Base-by-base conservation (phyloP, 2,888 invertebrate species). In the Ophioninae sp. region DNA sequence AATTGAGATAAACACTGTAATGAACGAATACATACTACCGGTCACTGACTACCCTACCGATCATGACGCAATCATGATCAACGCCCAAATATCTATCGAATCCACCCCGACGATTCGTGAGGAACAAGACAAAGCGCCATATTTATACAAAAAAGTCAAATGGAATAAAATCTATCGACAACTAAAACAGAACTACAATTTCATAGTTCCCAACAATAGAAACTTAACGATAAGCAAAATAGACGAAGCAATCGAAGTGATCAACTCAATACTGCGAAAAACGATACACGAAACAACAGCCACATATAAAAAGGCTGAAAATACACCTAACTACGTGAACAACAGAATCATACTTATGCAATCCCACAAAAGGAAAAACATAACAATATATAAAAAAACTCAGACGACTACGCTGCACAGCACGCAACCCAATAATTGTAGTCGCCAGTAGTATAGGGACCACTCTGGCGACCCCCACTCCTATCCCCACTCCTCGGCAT, bases 131-230 rank as follows among this genome's bases (percentile, higher is more conserved):
- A 9, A 22, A 51, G 17, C 23, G 56, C 51, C 30, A 2, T 56
- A 23, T 13, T 13, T 69, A 22, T 69, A 56, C 17, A 69, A 69
- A 69, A 69, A 69, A 69, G 51, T 30, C 5, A 69, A 22, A 22
- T 69, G 69, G 69, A 64, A 56, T 6, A 56, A 69, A 23, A 23
- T 56, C 30, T 10, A 23, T 1, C 17, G 17, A 23, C 23, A 64
- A 0, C 30, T 7, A 23, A 37, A 30, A 30, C 17, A 51, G 1
- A 51, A 9, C 2, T 51, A 51, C 5, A 6, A 64, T 10, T 10
- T 13, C 10, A 0, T 6, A 23, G 2, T 17, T 30, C 1, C 64
- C 3, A 30, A 64, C 1, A 64, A 51, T 17, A 51, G 9, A 9
- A 64, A 30, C 30, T 30, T 13, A 30, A 8, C 30, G 17, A 22